phyloP scores from a whole-genome alignment of 2,888 invertebrate species.

The Sthenelais limicola region DNA sequence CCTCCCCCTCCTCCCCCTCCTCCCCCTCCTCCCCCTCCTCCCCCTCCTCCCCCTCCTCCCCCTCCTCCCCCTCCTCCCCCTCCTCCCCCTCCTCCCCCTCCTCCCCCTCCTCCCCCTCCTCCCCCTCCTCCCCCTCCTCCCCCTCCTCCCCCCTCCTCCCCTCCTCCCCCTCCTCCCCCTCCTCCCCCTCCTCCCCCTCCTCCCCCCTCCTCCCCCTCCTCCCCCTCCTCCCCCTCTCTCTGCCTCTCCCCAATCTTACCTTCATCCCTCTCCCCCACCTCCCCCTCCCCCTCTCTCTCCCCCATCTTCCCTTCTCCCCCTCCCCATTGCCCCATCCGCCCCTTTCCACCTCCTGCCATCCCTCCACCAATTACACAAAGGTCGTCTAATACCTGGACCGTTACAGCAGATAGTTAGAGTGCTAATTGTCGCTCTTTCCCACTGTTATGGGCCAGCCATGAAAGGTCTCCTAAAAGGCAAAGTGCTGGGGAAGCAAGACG shows the following conservation, averaged over 20 bases:
- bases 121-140: neutral
- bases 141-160: neutral
- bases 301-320: neutral
- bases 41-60: neutral
- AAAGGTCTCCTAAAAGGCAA: too few relatives aligned
- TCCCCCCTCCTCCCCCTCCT: neutral
- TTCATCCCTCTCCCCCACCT: neutral
- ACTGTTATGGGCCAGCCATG: too few relatives aligned
- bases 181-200: neutral
- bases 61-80: neutral
- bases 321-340: neutral
- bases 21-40: neutral
- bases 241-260: conserved; percentile 1
- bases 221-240: neutral
- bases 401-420: too few relatives aligned
- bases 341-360: neutral
- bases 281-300: neutral
- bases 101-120: conserved; percentile 1
- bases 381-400: too few relatives aligned
- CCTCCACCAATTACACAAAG: too few relatives aligned
- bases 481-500: too few relatives aligned
- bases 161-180: neutral
- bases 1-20: conserved; percentile 5
- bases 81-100: neutral
- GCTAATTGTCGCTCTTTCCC: too few relatives aligned